Evolutionary conservation across 2,888 invertebrate genomes (phyloP), one percentile per base, ranked within the genome.

Genomic region (Caenorhabditis virilis): DNA sequence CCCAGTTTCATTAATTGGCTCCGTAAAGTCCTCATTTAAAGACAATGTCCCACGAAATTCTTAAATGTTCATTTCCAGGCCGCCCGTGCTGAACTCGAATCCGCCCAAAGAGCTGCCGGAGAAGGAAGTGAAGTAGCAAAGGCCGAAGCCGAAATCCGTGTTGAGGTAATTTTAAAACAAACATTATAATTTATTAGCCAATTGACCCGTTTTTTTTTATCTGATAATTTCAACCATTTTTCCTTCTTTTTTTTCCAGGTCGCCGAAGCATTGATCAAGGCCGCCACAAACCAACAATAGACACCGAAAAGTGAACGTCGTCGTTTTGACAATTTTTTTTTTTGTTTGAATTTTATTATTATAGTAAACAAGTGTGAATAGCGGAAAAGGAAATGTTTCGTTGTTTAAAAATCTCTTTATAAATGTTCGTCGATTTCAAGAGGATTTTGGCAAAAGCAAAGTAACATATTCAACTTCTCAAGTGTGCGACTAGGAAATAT

Each of bases 121-220:
- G 79, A 79, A 51, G 78, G 79, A 65, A 72, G 72, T 59, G 76
- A 76, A 38, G 76, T 80, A 13, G 77, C 75, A 16, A 67, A 68
- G 41, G 82, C 82, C 41, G 82, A 82, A 60, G 80, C 79, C 49
- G 64, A 58, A 30, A 82, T 82, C 63, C 72, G 77, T 36, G 77
- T 56, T 41, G 82, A 82, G 57, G 74, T 74, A 46, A 27, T 5
- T 18, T 45, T 45, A 9, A 45, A 42, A 6, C n/a, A 39, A 39
- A 20, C n/a, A 9, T 20, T 39, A 15, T 20, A 9, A 18, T 39
- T 39, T 39, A 7, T 15, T 39, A 16, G 20, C 16, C 9, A 6
- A 30, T 9, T 9, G 13, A 30, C 30, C n/a, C 9, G n/a, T 36
- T 36, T 36, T 36, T 36, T n/a, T 13, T 36, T 36, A 5, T 36